phyloP scores from a whole-genome alignment of 30 jellyfish, hydroid and myxozoan genomes.

The Morbakka virulenta region DNA sequence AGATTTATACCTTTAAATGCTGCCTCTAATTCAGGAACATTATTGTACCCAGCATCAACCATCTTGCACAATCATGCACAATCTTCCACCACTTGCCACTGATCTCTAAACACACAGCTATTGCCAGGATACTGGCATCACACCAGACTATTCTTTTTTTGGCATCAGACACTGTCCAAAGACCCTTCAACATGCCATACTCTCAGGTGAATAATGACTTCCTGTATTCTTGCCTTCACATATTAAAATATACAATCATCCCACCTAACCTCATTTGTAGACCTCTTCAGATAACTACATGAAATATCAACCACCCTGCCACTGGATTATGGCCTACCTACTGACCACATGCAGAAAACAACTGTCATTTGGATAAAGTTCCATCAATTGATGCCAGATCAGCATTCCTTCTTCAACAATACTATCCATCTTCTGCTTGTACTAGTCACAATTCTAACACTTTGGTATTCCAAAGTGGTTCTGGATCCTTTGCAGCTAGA shows the following conservation, averaged over 20 bases:
- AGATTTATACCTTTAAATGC: too few relatives aligned
- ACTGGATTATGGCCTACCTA: constrained; percentile 38
- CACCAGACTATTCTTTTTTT: too few relatives aligned
- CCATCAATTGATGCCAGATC: not conserved
- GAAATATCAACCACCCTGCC: constrained; percentile 29
- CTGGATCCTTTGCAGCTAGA: constrained; percentile 22
- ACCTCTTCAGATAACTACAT: too few relatives aligned
- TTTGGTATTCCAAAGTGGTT: constrained; percentile 1
- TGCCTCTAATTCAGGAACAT: too few relatives aligned
- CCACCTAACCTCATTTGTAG: constrained; percentile 1
- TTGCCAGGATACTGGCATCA: too few relatives aligned
- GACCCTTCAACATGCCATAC: constrained; percentile 8
- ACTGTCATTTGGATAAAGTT: not conserved
- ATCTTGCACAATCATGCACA: too few relatives aligned
- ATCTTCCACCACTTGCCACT: too few relatives aligned
- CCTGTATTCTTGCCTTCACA: not conserved
- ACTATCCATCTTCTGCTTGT: not conserved
- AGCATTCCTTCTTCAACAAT: not conserved
- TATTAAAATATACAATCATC: not conserved
- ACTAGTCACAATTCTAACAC: constrained; percentile 10
- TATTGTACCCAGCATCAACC: too few relatives aligned
- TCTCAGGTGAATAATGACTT: not conserved
- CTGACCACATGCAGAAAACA: constrained; percentile 6
- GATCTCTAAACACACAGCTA: too few relatives aligned
- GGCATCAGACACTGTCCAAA: too few relatives aligned